phyloP scores from a whole-genome alignment of 2,888 invertebrate genomes.

The Therioaphis trifolii region DNA sequence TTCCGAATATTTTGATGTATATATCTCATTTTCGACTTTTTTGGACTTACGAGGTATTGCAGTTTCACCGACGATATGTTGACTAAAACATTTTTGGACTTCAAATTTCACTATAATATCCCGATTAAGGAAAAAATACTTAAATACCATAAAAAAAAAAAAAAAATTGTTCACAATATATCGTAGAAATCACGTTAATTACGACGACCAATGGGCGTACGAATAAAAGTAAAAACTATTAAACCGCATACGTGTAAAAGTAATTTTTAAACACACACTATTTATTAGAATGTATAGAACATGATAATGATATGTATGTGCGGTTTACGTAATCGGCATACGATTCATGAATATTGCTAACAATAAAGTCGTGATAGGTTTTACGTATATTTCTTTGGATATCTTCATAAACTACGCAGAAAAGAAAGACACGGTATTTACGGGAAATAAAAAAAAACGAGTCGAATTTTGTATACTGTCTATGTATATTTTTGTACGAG shows the following conservation, averaged over 20 bases:
- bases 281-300: constrained; percentile 17
- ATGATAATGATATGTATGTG: not conserved
- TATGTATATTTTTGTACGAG: too few species aligned
- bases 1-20: too few species aligned
- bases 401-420: not conserved
- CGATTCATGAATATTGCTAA: constrained; percentile 16
- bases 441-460: not conserved
- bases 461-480: not conserved
- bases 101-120: not conserved
- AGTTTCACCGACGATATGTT: too few species aligned
- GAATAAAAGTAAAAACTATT: not conserved
- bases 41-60: too few species aligned
- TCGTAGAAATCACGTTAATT: constrained; percentile 18
- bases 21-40: too few species aligned
- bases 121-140: not conserved
- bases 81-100: not conserved
- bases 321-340: constrained; percentile 25
- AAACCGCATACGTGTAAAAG: constrained; percentile 23
- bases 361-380: constrained; percentile 16
- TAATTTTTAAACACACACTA: constrained; percentile 24
- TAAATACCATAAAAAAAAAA: not conserved
- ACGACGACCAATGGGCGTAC: constrained; percentile 7
- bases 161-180: not conserved
- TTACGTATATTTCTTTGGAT: not conserved
- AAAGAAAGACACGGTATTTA: not conserved